Evolutionary conservation across 2,888 invertebrate genomes (phyloP), one percentile per base, ranked within the genome.

Genomic region (Philaethria dido): DNA sequence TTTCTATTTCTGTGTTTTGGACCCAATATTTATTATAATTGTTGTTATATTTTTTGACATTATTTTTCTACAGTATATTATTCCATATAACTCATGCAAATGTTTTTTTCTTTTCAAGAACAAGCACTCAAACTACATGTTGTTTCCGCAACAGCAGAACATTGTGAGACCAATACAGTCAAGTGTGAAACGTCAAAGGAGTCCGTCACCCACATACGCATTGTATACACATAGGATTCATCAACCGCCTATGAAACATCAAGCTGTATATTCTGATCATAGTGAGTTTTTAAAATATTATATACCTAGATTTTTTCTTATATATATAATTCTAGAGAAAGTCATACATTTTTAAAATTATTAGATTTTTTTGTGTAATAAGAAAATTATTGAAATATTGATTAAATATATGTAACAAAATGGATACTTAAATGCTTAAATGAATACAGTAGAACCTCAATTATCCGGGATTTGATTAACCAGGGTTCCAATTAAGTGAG

Each of bases 241-340:
- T 68, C 92, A 88, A 45, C 89, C 85, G 1, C 85, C 83, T 0
- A 89, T 92, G 85, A 93, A 93, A 71, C 92, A 92, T 64, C 92
- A 92, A 64, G 80, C 80, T 18, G 89, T 94, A 13, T 93, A 94
- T 74, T 92, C 93, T 14, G 95, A 95, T 78, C 95, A 95, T 80
- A 94, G 94, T 94, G 83, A 87, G 88, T 83, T 64, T 50, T 9
- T 20, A 1, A 33, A 29, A 18, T 45, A 0, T 11, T 20, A 20
- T 1, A 20, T 39, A 33, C 5, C 9, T 8, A 33, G 8, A 8
- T 33, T 8, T 33, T 33, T 33, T 33, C 25, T 25, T 25, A 25
- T 25, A 25, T 25, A 2, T 25, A 25, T 25, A 25, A 25, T 25
- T 25, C 9, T 33, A 8, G 33, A 33, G 33, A 8, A 33, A 8